Conservation (phyloP, 2,888 invertebrate species). For the Drosophila mettleri region DNA sequence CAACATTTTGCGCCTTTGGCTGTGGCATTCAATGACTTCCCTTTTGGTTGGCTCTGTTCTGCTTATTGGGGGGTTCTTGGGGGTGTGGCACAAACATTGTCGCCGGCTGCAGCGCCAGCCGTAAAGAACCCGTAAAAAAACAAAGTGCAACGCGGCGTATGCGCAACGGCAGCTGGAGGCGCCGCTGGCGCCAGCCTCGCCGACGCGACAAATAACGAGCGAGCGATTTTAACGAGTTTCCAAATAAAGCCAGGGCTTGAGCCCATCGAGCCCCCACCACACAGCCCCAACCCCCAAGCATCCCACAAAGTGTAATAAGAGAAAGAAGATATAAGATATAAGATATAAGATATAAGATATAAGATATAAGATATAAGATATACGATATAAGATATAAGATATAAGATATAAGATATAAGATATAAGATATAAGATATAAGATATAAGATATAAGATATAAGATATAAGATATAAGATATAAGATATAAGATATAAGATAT, state of each 20-base stretch:
- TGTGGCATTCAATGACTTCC: constrained; percentile 28
- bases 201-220: constrained; percentile 47
- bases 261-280: neutral
- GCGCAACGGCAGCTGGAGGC: constrained; percentile 41
- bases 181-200: constrained; percentile 38
- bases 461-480: neutral
- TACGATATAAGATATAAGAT: neutral
- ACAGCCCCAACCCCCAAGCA: neutral
- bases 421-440: no score
- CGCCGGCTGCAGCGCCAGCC: constrained; percentile 43
- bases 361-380: neutral
- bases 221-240: constrained; percentile 58
- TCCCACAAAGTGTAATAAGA: constrained; percentile 39
- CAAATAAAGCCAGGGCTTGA: constrained; percentile 31
- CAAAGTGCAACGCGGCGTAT: constrained; percentile 57
- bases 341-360: neutral
- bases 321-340: neutral
- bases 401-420: neutral
- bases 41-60: neutral
- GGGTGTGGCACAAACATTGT: constrained; percentile 35
- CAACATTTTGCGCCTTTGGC: constrained; percentile 40
- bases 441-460: no score
- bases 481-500: neutral
- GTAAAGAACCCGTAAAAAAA: constrained; percentile 37
- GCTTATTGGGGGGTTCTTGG: no score